Evolutionary conservation across 2,888 invertebrate genomes (phyloP).

Genomic region (Caenorhabditis plicata): DNA sequence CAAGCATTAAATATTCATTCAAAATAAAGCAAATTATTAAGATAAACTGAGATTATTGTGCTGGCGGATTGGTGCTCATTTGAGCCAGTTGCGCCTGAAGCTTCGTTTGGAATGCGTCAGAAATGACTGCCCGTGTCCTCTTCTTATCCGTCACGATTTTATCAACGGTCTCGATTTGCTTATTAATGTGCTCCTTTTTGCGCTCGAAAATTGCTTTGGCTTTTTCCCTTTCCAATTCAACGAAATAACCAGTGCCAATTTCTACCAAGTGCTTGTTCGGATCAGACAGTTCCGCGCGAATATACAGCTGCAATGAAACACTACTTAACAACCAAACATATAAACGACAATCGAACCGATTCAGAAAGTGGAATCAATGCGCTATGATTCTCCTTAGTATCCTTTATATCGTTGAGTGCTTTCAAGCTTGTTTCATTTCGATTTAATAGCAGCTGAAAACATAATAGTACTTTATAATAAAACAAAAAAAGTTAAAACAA

Average conservation of each 20-base stretch:
- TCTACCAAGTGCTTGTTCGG: conserved; percentile 86
- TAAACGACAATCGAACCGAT: too few relatives aligned
- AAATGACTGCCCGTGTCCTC: conserved; percentile 35
- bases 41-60: not conserved
- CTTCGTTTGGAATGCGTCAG: conserved; percentile 41
- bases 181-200: conserved; percentile 84
- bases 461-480: not conserved
- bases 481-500: not conserved
- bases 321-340: too few relatives aligned
- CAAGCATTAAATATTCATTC: not conserved
- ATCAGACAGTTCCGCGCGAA: conserved; percentile 84
- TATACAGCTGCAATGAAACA: conserved; percentile 78
- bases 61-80: conserved; percentile 11
- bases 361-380: conserved; percentile 89
- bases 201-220: conserved; percentile 90
- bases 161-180: conserved; percentile 71
- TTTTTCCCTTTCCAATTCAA: conserved; percentile 81
- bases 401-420: conserved; percentile 62
- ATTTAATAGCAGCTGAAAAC: conserved; percentile 71
- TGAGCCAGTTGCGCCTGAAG: conserved; percentile 36
- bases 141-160: conserved; percentile 37
- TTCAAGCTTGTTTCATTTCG: conserved; percentile 79
- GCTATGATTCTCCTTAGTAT: conserved; percentile 18
- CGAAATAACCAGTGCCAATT: conserved; percentile 94
- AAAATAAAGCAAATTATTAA: not conserved